Evolutionary conservation across 2,113 vertebrate species (phyloP).

Genomic region (Gymnocephalus cernua): DNA sequence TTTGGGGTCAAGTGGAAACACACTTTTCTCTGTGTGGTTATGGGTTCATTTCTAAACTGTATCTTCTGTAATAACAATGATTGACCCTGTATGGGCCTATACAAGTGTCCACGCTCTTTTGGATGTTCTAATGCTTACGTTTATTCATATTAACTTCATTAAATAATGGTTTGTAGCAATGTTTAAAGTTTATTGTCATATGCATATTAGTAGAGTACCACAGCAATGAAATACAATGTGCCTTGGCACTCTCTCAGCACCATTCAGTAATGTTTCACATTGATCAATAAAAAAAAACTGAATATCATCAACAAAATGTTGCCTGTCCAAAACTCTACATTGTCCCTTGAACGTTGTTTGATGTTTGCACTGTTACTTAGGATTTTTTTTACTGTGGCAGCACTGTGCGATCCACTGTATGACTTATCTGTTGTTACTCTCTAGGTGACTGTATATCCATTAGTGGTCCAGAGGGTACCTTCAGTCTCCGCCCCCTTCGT

Average conservation of each 20-base stretch:
- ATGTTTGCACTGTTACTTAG: too few relatives aligned
- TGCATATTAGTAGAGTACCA: too few relatives aligned
- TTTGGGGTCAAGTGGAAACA: background rate
- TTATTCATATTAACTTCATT: background rate
- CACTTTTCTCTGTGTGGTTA: background rate
- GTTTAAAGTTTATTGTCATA: too few relatives aligned
- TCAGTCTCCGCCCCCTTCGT: conserved; percentile 84
- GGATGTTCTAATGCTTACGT: background rate
- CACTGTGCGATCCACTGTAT: background rate
- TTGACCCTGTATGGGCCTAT: too few relatives aligned
- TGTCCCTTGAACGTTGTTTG: too few relatives aligned
- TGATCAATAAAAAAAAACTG: background rate
- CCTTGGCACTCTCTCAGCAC: too few relatives aligned
- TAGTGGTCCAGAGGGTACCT: conserved; percentile 91
- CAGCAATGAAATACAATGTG: too few relatives aligned
- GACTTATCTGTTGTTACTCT: conserved; percentile 1
- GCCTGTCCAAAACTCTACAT: too few relatives aligned
- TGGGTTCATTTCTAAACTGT: background rate
- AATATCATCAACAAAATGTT: background rate
- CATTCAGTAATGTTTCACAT: too few relatives aligned
- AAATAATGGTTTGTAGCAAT: too few relatives aligned
- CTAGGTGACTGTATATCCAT: conserved; percentile 88
- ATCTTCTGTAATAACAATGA: too few relatives aligned
- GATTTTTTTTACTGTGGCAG: background rate
- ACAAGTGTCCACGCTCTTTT: background rate